Evolutionary conservation across 2,113 vertebrate genomes (phyloP).

Genomic region (Semnornis frantzii): DNA sequence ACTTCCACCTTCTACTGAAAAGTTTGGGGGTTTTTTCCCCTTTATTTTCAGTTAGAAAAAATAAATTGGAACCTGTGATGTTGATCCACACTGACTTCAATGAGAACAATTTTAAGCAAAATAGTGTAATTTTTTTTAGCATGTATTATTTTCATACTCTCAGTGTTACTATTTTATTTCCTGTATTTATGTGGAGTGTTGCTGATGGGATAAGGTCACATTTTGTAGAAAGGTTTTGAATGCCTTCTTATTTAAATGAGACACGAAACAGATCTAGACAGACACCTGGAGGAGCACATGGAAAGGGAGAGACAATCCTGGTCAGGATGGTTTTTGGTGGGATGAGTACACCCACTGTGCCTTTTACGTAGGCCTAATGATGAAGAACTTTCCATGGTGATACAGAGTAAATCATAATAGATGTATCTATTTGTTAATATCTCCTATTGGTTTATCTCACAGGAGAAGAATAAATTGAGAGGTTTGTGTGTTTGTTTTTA

Average conservation of each 20-base stretch:
- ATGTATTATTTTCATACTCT: not conserved
- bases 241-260: not conserved
- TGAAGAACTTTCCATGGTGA: not conserved
- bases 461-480: not conserved
- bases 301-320: not conserved
- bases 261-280: conserved; percentile 3
- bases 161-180: not conserved
- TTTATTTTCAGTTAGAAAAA: no score
- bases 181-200: not conserved
- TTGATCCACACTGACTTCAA: no score
- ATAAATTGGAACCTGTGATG: no score
- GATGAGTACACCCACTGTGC: not conserved
- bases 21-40: no score
- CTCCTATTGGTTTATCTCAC: not conserved
- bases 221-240: not conserved
- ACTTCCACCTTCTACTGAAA: no score
- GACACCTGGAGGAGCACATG: not conserved
- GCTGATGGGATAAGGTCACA: not conserved
- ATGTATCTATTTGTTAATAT: not conserved
- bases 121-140: no score
- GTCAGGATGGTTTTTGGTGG: not conserved
- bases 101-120: no score
- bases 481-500: not conserved
- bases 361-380: not conserved
- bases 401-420: not conserved